Conservation (phyloP, 2,113 vertebrate genomes). For the Thomomys bottae region DNA sequence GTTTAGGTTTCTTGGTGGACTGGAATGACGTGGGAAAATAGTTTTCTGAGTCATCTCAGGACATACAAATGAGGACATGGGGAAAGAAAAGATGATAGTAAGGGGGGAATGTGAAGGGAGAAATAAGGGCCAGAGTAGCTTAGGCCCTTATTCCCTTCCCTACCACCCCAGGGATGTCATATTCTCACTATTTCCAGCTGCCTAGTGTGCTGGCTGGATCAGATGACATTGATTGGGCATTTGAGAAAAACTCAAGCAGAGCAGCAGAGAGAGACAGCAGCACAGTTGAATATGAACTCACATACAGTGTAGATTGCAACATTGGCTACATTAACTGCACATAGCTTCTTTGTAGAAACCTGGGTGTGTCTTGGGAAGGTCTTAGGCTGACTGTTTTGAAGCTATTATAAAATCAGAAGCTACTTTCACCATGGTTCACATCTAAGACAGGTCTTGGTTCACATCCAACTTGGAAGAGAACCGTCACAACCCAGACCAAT, state of each 20-base stretch:
- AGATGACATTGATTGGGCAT: neutral
- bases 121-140: neutral
- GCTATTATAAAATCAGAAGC: neutral
- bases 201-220: neutral
- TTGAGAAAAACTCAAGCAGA: neutral
- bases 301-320: fast-evolving
- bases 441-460: neutral
- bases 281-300: neutral
- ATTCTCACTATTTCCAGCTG: neutral
- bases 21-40: neutral
- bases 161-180: no score
- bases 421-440: neutral
- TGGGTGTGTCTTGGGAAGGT: neutral
- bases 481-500: neutral
- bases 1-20: neutral
- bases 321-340: fast-evolving
- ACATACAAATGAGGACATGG: neutral
- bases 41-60: neutral
- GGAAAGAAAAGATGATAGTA: neutral
- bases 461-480: neutral
- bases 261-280: neutral
- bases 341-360: neutral
- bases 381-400: neutral
- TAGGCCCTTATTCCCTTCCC: neutral
- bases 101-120: neutral